These are phyloP conservation scores for Drosophila nr. medialis DNA, from an alignment of 2,888 invertebrate species.

Conservation along the genomic window DNA sequence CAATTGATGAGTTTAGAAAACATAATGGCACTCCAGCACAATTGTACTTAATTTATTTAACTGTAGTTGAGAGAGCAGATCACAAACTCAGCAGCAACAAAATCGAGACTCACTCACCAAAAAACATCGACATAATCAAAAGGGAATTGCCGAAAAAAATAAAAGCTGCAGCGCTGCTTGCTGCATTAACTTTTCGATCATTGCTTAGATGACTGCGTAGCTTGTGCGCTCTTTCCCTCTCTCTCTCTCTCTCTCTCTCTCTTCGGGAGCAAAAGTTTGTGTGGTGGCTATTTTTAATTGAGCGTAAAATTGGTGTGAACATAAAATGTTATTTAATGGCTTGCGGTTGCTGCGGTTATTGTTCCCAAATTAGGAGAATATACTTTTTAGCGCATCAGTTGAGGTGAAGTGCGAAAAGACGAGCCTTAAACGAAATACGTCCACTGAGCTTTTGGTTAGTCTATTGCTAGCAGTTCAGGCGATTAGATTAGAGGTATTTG, in stretches of 20 bases:
- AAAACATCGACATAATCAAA: constrained; percentile 19
- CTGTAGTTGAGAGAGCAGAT: neutral
- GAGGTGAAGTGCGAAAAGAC: neutral
- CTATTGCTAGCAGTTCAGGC: too few relatives aligned
- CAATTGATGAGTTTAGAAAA: constrained; percentile 76
- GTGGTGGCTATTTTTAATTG: constrained; percentile 52
- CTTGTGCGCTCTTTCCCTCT: constrained; percentile 1
- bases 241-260: constrained; percentile 2
- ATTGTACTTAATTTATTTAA: constrained; percentile 12
- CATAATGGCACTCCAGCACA: constrained; percentile 51
- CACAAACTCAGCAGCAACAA: constrained; percentile 8
- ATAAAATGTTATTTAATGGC: constrained; percentile 39
- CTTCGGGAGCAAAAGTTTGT: constrained; percentile 17
- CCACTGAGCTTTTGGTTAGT: constrained; percentile 4
- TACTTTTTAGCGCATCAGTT: constrained; percentile 7
- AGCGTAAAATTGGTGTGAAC: constrained; percentile 59
- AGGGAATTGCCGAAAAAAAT: constrained; percentile 32
- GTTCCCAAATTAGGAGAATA: neutral
- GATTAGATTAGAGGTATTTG: neutral
- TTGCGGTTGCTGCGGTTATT: constrained; percentile 16
- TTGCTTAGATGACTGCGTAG: constrained; percentile 49
- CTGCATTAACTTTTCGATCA: constrained; percentile 45
- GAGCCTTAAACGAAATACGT: neutral
- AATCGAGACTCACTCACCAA: neutral
- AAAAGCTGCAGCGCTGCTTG: constrained; percentile 10